phyloP scores from a whole-genome alignment of 2,888 invertebrate genomes.

The Furcula furcula region DNA sequence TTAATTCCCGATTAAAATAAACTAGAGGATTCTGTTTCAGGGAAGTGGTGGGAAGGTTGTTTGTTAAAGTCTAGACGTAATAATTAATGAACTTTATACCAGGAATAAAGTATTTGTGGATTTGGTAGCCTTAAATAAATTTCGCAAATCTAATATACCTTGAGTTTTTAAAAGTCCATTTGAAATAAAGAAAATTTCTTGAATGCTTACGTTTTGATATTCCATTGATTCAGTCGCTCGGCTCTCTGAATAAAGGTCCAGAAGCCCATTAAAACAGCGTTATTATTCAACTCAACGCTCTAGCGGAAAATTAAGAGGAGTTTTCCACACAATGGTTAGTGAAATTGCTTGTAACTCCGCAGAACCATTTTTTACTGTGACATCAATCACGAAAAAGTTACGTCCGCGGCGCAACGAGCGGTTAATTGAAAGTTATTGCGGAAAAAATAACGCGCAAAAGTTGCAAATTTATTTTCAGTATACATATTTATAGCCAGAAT shows the following conservation, averaged over 20 bases:
- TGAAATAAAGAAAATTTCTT: not conserved
- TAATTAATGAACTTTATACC: no score
- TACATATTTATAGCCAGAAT: constrained; percentile 15
- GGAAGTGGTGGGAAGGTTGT: no score
- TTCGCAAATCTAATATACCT: no score
- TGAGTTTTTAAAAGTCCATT: constrained; percentile 5
- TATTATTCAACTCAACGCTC: constrained; percentile 58
- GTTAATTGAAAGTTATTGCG: constrained; percentile 47
- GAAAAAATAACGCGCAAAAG: constrained; percentile 20
- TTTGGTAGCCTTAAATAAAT: no score
- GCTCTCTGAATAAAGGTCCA: constrained; percentile 51
- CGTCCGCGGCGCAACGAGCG: constrained; percentile 25
- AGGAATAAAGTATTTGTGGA: no score
- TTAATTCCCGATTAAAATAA: no score
- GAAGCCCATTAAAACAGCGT: constrained; percentile 56
- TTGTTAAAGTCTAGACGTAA: no score
- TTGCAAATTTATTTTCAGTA: constrained; percentile 23
- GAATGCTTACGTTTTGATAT: no score
- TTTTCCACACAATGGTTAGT: constrained; percentile 53
- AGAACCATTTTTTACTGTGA: constrained; percentile 40
- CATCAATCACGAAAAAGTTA: constrained; percentile 44
- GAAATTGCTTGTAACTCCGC: constrained; percentile 49
- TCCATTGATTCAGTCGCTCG: constrained; percentile 37
- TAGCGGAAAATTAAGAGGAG: constrained; percentile 70
- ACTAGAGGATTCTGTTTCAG: no score